Percentiles rank a stretch among this genome's conserved stretches.
These are phyloP conservation scores for Acleris laterana DNA, from an alignment of 2,888 invertebrate species.

Conservation along the genomic window DNA sequence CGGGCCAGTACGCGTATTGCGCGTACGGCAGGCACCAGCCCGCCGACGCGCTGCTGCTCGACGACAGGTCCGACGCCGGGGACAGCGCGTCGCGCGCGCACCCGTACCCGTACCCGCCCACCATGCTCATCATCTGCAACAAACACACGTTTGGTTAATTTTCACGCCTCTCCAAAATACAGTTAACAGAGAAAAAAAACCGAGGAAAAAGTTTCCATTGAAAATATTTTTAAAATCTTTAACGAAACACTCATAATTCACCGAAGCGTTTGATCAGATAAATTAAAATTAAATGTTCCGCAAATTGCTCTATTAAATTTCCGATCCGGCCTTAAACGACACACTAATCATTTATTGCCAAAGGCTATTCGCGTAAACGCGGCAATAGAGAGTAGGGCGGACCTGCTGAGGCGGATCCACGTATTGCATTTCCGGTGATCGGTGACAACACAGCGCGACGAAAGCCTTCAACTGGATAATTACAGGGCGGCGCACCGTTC, in stretches of 20 bases:
- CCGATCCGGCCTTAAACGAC: conserved; percentile 26
- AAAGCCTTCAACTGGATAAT: conserved; percentile 80
- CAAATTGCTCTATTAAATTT: conserved; percentile 33
- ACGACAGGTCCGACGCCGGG: conserved; percentile 73
- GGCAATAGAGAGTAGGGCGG: conserved; percentile 62
- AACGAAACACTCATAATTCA: conserved; percentile 30
- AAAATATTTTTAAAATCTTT: background rate
- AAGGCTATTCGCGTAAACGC: conserved; percentile 40
- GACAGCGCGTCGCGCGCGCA: conserved; percentile 81
- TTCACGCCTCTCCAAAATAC: background rate
- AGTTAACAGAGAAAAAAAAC: background rate
- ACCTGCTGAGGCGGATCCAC: conserved; percentile 82
- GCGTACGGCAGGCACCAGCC: conserved; percentile 76
- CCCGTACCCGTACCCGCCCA: conserved; percentile 72
- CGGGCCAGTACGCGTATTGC: conserved; percentile 78
- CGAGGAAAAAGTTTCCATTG: background rate
- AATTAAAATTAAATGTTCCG: conserved; percentile 27
- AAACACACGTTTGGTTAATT: conserved; percentile 28
- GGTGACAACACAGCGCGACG: conserved; percentile 76
- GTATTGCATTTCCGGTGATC: conserved; percentile 80
- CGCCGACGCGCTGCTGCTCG: conserved; percentile 76
- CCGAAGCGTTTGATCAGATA: conserved; percentile 19
- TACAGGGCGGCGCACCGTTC: conserved; percentile 84
- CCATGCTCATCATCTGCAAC: conserved; percentile 79
- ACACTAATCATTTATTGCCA: conserved; percentile 28